These are phyloP conservation scores for Sciurus carolinensis DNA, from an alignment of 2,797 vertebrate genomes.

Conservation along the genomic window DNA sequence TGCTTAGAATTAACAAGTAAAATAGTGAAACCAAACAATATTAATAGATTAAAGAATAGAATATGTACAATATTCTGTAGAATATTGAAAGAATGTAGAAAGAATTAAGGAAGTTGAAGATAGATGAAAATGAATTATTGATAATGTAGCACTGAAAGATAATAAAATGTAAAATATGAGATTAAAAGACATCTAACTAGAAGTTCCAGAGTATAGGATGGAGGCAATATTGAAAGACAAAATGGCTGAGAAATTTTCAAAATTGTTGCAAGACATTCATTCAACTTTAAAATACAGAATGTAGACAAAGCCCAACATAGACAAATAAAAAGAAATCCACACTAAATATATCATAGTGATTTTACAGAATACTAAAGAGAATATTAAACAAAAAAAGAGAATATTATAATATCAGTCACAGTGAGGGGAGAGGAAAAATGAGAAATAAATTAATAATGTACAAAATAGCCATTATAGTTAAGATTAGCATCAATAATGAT, in stretches of 20 bases:
- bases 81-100: background rate
- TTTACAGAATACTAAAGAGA: background rate
- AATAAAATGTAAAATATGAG: conserved; percentile 49
- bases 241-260: conserved; percentile 19
- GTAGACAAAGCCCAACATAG: background rate
- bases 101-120: conserved; percentile 1
- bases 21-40: background rate
- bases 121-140: background rate
- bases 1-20: conserved; percentile 28
- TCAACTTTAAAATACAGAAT: conserved; percentile 14
- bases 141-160: conserved; percentile 6
- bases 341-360: background rate
- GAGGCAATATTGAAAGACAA: conserved; percentile 15
- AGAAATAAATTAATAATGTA: background rate
- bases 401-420: background rate
- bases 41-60: background rate
- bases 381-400: background rate
- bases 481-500: background rate
- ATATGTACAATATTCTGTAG: background rate
- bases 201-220: background rate
- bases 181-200: background rate
- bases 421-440: background rate
- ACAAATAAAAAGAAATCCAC: conserved; percentile 3
- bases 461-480: background rate
- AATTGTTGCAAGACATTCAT: conserved; percentile 10